Conservation (phyloP, 2,888 invertebrate species). For the Eurois occulta region DNA sequence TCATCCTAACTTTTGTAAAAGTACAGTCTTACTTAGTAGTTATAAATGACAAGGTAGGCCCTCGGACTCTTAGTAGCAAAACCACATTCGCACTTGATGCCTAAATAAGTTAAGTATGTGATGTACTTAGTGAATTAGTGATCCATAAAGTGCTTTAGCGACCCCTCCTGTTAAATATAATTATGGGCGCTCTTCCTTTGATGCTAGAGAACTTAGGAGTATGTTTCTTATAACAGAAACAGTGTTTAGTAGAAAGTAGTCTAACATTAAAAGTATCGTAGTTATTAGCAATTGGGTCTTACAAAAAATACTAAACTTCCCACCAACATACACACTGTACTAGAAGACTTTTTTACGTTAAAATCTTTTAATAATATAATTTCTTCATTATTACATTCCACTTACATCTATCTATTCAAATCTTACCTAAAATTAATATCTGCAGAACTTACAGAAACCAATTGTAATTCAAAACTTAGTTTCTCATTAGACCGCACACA, state of each 20-base stretch:
- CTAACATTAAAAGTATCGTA: background rate
- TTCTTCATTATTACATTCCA: background rate
- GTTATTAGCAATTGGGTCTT: background rate
- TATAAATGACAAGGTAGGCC: slow-evolving; percentile 9
- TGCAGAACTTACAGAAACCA: slow-evolving; percentile 33
- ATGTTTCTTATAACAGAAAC: background rate
- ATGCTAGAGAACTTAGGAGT: background rate
- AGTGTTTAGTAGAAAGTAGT: background rate
- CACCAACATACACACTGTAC: background rate
- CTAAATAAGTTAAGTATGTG: slow-evolving; percentile 23
- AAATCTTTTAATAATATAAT: background rate
- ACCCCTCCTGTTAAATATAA: slow-evolving; percentile 23
- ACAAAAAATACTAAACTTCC: background rate
- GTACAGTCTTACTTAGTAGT: background rate
- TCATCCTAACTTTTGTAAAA: slow-evolving; percentile 2
- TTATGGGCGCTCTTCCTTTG: slow-evolving; percentile 17
- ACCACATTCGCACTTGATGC: slow-evolving; percentile 9
- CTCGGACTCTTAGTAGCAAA: slow-evolving; percentile 9
- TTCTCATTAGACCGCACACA: slow-evolving; percentile 22
- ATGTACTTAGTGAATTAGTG: slow-evolving; percentile 38
- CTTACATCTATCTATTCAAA: background rate
- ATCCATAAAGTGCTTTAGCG: slow-evolving; percentile 41
- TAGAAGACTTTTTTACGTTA: background rate
- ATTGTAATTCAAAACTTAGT: slow-evolving; percentile 37
- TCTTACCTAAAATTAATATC: slow-evolving; percentile 19